Base-by-base conservation (phyloP, 2,797 vertebrate genomes). In the Sitta carolinensis region DNA sequence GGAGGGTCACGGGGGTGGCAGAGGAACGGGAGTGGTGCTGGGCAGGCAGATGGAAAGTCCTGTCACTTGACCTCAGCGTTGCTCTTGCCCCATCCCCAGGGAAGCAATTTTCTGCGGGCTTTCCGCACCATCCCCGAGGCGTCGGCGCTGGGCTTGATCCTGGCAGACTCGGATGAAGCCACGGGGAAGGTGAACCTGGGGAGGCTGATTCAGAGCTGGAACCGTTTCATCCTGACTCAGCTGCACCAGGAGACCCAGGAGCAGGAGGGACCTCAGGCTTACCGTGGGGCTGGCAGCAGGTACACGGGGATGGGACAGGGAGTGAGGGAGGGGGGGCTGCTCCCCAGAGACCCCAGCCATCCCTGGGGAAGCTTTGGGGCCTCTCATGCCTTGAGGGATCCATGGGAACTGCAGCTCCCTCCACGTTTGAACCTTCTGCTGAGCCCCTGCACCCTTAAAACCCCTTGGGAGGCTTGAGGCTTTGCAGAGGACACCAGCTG, bases 81-180 rank as follows among this genome's bases (percentile, higher is more conserved):
- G 6, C 48, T 90, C 84, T 82, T 62, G 48, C 78, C 45, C 84
- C 91, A 47, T 87, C 59, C 73, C 22, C 91, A 99, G 99, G 99
- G 99, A 83, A 99, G 99, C 97, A 99, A 99, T 94, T 99, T 99
- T 88, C 96, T 99, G 84, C 97, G 99, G 68, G 99, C 99, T 3
- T 99, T 99, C 97, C 99, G 99, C 59, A 99, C 99, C 5, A 99
- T 99, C 95, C 99, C 99, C 0, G 99, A 99, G 95, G 99, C 99
- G 2, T 99, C 99, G 0, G 99, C 99, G 1, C 98, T 99, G 43
- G 99, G 99, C 15, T 97, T 99, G 91, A 99, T 99, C 96, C 98
- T 99, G 69, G 99, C 99, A 1, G 99, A 99, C 95, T 99, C 99
- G 0, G 99, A 99, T 2, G 99, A 99, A 93, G 99, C 99, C 88